Evolutionary conservation across 2,113 vertebrate genomes (phyloP), one percentile per base, ranked within the genome.

Genomic region (Megaceryle torquata): DNA sequence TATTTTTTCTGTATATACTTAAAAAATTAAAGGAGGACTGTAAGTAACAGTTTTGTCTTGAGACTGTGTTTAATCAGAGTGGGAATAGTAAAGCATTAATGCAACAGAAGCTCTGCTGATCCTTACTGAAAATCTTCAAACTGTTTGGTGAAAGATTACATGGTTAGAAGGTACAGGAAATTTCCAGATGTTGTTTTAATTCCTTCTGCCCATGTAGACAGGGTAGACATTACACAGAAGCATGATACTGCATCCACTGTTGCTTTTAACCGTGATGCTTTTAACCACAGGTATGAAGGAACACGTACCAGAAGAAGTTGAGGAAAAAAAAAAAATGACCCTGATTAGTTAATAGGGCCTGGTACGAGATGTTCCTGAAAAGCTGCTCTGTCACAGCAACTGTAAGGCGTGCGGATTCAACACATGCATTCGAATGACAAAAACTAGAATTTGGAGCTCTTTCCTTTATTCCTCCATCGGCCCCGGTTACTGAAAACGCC

Each of bases 401-500:
- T 29, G 4, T 31, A 56, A 67, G 17, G 46, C 14, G 31, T 0
- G 5, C 29, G 25, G 33, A 28, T 50, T 88, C 64, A 71, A 88
- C 25, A 25, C 11, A 29, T 7, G 6, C 35, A 51, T 51, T 81
- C 7, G 21, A 37, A 56, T 13, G 7, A 33, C 74, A 77, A 88
- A 56, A 9, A 51, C 17, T 37, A 88, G 41, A 48, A 43, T 20
- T 1, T 5, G 15, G n/a, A 4, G 11, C 6, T 43, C 24, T 6
- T 9, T 43, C 74, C 15, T 72, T 14, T 26, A 39, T 14, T 22
- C 4, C 13, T 6, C 6, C 24, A 22, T 10, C 20, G 2, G 1
- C 31, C 8, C 35, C 5, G 2, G 2, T 3, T 29, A 48, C 0
- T 11, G 41, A 44, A 35, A 54, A 10, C 53, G 3, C 15, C 18